Percentiles rank a stretch among this genome's conserved stretches.
phyloP scores from a whole-genome alignment of 2,113 vertebrate species.

The Neogale vison region DNA sequence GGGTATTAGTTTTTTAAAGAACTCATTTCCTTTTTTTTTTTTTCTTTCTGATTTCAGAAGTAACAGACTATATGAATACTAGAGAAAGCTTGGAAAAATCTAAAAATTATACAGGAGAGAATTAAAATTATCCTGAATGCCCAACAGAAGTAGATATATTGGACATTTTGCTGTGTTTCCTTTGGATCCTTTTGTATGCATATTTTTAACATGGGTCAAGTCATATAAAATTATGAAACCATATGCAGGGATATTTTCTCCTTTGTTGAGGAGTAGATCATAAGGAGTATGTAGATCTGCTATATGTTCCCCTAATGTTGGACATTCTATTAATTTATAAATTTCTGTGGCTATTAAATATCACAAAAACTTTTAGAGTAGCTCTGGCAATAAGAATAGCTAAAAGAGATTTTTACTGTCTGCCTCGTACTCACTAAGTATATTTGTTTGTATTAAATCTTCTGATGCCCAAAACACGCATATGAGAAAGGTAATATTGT shows the following conservation, averaged over 20 bases:
- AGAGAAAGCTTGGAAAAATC: neutral
- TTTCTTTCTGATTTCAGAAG: neutral
- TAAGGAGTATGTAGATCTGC: neutral
- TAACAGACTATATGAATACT: neutral
- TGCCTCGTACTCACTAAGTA: neutral
- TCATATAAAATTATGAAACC: neutral
- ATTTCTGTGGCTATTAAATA: constrained; percentile 6
- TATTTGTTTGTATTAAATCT: neutral
- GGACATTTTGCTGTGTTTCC: constrained; percentile 1
- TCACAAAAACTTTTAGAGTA: neutral
- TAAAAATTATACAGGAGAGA: neutral
- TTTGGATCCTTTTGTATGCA: neutral
- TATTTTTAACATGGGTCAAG: constrained; percentile 20
- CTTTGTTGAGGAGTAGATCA: neutral
- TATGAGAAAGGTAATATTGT: neutral
- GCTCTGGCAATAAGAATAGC: neutral
- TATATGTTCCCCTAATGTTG: neutral
- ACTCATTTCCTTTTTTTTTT: neutral
- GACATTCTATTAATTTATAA: neutral
- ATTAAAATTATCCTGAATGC: neutral
- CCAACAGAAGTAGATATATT: neutral
- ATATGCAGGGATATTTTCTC: neutral
- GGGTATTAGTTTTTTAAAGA: neutral
- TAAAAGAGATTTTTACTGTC: neutral
- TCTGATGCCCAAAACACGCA: neutral